Evolutionary conservation across 2,113 vertebrate genomes (phyloP), one percentile per base, ranked within the genome.

Genomic region (Prinia subflava): DNA sequence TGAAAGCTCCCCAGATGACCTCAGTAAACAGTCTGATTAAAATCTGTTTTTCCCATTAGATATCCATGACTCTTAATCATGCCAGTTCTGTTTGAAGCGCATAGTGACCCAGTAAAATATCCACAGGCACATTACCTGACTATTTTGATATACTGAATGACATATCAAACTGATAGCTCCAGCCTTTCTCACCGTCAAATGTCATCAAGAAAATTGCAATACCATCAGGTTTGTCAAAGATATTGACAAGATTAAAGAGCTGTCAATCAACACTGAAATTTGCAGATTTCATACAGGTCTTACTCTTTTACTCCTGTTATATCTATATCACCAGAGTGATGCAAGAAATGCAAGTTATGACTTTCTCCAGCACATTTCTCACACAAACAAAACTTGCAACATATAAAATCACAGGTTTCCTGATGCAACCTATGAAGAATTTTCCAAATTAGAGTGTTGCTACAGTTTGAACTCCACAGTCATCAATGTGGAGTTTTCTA

Each of bases 1-100:
- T 69, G 31, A 97, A 97, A 97, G 93, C 63, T 83, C 77, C 94
- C 73, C 90, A 97, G 90, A 92, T 92, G 63, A 80, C 64, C 18
- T 92, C 69, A 95, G 50, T 94, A 96, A 94, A 95, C 56, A 95
- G 20, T 37, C 30, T 63, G 78, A 53, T 68, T 69, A 90, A 75
- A 95, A 81, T 95, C 90, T 96, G 86, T 37, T 97, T 97, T 97
- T 94, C 64, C 39, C 60, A 78, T 97, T 92, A 90, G 53, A 85
- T 35, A 90, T 37, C 6, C 24, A 42, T 39, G 88, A 18, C 30
- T 70, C 30, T 83, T 90, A 82, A 78, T 88, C 63, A 64, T 37
- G 8, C 12, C 70, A 59, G 30, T 33, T 90, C 63, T 57, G 57
- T 83, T 46, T 88, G 50, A 27, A 63, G 46, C 76, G 6, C 21